Base-by-base conservation (phyloP, 2,888 invertebrate species). In the Drosophila melanosoma region DNA sequence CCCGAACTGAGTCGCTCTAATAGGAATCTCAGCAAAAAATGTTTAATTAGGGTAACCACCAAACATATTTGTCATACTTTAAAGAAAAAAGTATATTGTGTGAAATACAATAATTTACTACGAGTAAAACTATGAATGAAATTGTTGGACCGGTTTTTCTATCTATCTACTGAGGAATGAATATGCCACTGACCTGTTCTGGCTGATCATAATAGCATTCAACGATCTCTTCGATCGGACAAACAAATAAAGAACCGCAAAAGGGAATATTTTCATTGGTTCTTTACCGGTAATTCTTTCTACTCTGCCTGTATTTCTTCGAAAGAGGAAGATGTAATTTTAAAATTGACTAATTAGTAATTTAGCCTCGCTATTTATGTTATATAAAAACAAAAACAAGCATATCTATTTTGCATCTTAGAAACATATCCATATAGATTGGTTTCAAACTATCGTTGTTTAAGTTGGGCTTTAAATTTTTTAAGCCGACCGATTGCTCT, bases 31-130 rank as follows among this genome's bases (percentile, higher is more conserved):
- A 52, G 29, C 29, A 29, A 17, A 45, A 74, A 35, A 4, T 26
- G 40, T 33, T 48, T 76, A 36, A 38, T 20, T 40, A 35, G 76
- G 72, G 72, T 67, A 63, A 61, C 42, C 57, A 71, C 57, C 60
- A 69, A 62, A 57, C 48, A 63, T 63, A 35, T 40, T 73, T 67
- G 56, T 42, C 36, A 57, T 45, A 1, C 1, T 7, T 17, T n/a
- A 6, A 42, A 29, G 12, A 56, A 7, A 26, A 8, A 40, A 32
- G 12, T 26, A 51, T 36, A 45, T 6, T 29, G 29, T 17, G 42
- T 57, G 38, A 52, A 51, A 53, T 69, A 64, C 49, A 45, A 54
- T 35, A 23, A n/a, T 48, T 49, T 63, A 61, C 67, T 54, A 51
- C 26, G 8, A 60, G 58, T n/a, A 1, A 49, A 33, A 63, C 40